phyloP scores from a whole-genome alignment of 2,113 vertebrate species.

The Gorsachius goisagi region DNA sequence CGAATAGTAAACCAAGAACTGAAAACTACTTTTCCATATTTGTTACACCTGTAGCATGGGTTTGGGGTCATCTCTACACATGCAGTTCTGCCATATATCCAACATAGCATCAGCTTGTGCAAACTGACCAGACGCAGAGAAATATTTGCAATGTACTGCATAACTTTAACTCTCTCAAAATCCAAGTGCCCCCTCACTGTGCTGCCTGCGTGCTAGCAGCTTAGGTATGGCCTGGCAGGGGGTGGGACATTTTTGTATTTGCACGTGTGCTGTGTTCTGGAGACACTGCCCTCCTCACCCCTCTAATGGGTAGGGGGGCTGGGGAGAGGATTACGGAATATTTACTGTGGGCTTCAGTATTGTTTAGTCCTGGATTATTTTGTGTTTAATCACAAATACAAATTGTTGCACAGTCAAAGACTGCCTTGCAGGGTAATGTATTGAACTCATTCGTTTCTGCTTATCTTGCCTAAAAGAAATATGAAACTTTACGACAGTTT shows the following conservation, averaged over 20 bases:
- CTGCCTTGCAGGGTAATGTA: neutral
- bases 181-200: neutral
- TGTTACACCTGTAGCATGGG: neutral
- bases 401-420: neutral
- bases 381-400: neutral
- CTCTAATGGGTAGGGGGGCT: neutral
- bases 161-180: neutral
- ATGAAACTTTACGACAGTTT: neutral
- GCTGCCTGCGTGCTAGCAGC: rapidly evolving
- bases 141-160: neutral
- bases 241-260: neutral
- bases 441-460: neutral
- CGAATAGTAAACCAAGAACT: neutral
- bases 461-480: neutral
- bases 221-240: neutral
- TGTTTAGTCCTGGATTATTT: neutral
- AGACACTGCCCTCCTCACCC: neutral
- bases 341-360: neutral
- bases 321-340: neutral
- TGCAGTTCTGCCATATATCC: neutral
- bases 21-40: neutral
- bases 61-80: neutral
- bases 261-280: neutral
- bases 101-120: neutral
- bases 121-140: neutral